Base-by-base conservation (phyloP, 2,113 vertebrate species). In the Cyrtonyx montezumae region DNA sequence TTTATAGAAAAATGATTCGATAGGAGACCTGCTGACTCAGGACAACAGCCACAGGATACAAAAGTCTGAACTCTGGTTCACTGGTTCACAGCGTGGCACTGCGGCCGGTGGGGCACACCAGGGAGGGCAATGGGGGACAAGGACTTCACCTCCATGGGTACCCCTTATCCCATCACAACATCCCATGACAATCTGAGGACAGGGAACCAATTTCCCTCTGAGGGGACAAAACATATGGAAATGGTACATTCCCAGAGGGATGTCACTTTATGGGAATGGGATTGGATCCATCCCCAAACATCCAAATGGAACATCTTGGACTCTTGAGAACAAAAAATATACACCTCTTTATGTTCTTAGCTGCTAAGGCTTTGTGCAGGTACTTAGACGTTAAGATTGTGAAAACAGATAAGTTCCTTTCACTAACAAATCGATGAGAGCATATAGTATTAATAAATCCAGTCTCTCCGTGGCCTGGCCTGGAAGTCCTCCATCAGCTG, bases 151-250 rank as follows among this genome's bases (percentile, higher is more conserved):
- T 56, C 53, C 30, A 32, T 17, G 16, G 26, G 51, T 53, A 10
- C 34, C 67, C 40, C 46, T 43, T 9, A 14, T 8, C 67, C 58
- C 69, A 34, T 16, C 66, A 91, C 93, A 91, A 85, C 32, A 85
- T 55, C 84, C 84, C 83, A 77, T 4, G 21, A 90, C 69, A 78
- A 80, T 53, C 70, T 46, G 87, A 88, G 88, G 82, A 96, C 96
- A 94, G 79, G 49, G 83, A 84, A 90, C 34, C n/a, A 30, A 90
- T 84, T 96, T 95, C 75, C 74, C 86, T 90, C 88, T 79, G 68
- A 80, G 94, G 88, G 36, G 71, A 36, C 87, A 96, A 96, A 96
- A 61, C 78, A 91, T 55, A 95, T 49, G 71, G 92, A 79, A 95
- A 76, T 67, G 86, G 83, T 71, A 40, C 46, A 32, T 49, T 76